These are phyloP conservation scores for Xylota segnis DNA, from an alignment of 2,888 invertebrate genomes.

Conservation along the genomic window DNA sequence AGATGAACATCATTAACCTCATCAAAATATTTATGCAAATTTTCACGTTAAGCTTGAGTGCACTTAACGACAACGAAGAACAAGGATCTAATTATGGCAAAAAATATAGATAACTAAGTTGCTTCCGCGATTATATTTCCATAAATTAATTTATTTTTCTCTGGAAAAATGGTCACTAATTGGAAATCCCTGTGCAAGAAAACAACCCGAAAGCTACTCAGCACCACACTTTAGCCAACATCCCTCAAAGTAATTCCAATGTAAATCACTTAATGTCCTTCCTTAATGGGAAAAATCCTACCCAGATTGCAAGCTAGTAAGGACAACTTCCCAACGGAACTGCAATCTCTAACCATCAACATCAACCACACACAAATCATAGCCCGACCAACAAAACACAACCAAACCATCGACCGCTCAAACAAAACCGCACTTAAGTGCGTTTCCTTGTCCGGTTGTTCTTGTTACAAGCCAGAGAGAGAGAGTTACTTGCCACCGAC, in stretches of 20 bases:
- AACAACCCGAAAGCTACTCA: conserved; percentile 2
- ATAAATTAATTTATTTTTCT: conserved; percentile 17
- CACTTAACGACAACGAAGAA: conserved; percentile 3
- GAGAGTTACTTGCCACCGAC: conserved; percentile 35
- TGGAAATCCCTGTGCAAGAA: conserved; percentile 30
- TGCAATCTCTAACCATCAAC: conserved; percentile 22
- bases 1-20: conserved; percentile 3
- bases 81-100: conserved; percentile 12
- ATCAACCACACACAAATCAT: conserved; percentile 63
- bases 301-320: conserved; percentile 58
- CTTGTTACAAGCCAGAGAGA: conserved; percentile 18
- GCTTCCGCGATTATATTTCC: not conserved
- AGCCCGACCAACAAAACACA: conserved; percentile 48
- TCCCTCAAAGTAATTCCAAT: conserved; percentile 31
- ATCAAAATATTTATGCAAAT: conserved; percentile 6
- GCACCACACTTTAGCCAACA: not conserved
- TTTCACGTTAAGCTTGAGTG: conserved; percentile 4
- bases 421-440: conserved; percentile 72
- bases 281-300: conserved; percentile 58
- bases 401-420: conserved; percentile 13
- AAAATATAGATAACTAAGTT: conserved; percentile 8
- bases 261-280: conserved; percentile 69
- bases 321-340: conserved; percentile 45
- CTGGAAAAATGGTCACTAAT: conserved; percentile 3
- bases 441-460: conserved; percentile 67